A percentile compares a stretch with the other conserved stretches of the same genome.
Evolutionary conservation across 2,888 invertebrate genomes (phyloP).

Genomic region (Zaprionus lineosus): DNA sequence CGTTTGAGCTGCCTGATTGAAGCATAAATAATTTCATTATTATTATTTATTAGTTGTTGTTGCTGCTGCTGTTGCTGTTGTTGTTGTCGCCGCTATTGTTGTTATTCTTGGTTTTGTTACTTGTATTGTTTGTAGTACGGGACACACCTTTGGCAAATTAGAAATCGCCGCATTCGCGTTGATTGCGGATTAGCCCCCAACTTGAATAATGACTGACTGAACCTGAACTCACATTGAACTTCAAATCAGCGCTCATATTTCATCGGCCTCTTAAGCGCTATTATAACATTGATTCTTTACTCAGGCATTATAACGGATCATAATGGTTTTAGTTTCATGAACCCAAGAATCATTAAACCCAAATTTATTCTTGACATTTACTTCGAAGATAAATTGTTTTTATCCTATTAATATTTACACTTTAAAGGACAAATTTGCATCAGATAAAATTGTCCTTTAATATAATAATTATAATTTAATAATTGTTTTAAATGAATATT

Average conservation of each 20-base stretch:
- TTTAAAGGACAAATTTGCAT: no score
- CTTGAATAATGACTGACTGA: constrained; percentile 55
- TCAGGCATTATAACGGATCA: constrained; percentile 4
- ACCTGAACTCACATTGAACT: constrained; percentile 49
- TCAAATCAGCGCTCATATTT: constrained; percentile 52
- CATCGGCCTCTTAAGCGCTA: constrained; percentile 38
- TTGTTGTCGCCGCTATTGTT: constrained; percentile 17
- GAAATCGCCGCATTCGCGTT: constrained; percentile 62
- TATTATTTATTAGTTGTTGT: constrained; percentile 61
- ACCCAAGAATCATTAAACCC: no score
- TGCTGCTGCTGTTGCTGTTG: constrained; percentile 10
- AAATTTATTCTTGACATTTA: no score
- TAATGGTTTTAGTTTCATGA: no score
- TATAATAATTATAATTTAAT: no score
- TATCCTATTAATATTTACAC: no score
- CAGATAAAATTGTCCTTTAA: no score
- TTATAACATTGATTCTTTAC: constrained; percentile 22
- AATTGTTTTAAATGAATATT: no score
- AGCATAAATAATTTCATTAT: constrained; percentile 71
- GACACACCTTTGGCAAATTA: constrained; percentile 72
- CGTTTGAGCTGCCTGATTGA: constrained; percentile 46
- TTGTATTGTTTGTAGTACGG: constrained; percentile 39
- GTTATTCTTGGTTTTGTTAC: constrained; percentile 23
- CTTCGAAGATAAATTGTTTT: no score
- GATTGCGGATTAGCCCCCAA: constrained; percentile 74